Evolutionary conservation across 2,888 invertebrate genomes (phyloP), one percentile per base, ranked within the genome.

Genomic region (Papilio elwesi): DNA sequence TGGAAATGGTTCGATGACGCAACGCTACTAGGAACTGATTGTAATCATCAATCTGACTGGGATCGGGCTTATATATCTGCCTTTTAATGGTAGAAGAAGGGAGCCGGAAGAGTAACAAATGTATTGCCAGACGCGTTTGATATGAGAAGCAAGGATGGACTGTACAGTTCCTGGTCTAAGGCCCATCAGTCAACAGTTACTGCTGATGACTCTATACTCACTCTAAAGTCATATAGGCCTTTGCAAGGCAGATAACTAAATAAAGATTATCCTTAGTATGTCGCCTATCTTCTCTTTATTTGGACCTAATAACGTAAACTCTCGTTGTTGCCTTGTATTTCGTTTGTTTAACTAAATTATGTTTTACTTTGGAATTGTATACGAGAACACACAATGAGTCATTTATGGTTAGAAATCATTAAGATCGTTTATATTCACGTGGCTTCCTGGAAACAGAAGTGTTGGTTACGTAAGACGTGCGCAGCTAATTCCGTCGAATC

Each of bases 401-500:
- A 78, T 53, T 43, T 73, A 64, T 68, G 72, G 75, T 69, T 63
- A 72, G 76, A 75, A 59, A 57, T 79, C 75, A 78, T 74, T 76
- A 76, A 76, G 75, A 71, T 71, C 71, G 68, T 13, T 74, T 59
- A 10, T 70, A 70, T 70, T 70, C 64, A 76, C 65, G 68, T 74
- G 66, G 78, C 78, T 89, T 88, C 86, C 83, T 80, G 80, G 85
- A 87, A 85, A 70, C 78, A 75, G 78, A 43, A 75, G 71, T 73
- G 75, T 74, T 76, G 70, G 74, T 91, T 88, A 83, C 84, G 84
- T 84, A 89, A 89, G 76, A 73, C 76, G 79, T 78, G 77, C 67
- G 71, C 66, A 78, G 76, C 80, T 82, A 83, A 82, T 79, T 86
- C 82, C 79, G 72, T 78, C 76, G 81, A 85, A 92, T 87, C 88